Evolutionary conservation across 2,797 vertebrate species (phyloP), one percentile per base, ranked within the genome.

Genomic region (Carduelis carduelis): DNA sequence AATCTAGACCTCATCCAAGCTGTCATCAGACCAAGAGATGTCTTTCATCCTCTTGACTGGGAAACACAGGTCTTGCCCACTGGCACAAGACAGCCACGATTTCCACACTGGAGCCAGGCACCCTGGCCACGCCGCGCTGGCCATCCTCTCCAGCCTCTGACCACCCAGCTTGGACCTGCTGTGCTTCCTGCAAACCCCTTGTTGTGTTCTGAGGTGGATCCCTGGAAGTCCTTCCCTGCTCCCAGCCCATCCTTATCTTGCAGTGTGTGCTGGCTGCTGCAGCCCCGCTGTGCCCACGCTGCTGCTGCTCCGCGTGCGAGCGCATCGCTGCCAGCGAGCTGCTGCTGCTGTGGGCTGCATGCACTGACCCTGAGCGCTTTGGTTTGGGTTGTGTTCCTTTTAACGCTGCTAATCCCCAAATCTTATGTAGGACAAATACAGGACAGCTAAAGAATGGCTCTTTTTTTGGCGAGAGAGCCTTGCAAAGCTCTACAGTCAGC

Each of bases 341-440:
- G 85, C 78, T 2, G 32, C 52, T n/a, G 30, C 30, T 56, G 21
- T 41, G 22, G 14, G 14, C 74, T 0, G 4, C 63, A 93, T 66
- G 56, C 1, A 0, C 60, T 70, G 60, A 80, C 91, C 82, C 68
- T 80, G 59, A 78, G 28, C 24, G 4, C 19, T 59, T 55, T 32
- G 50, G 14, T 47, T 82, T 12, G 55, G 46, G 35, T 52, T 91
- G 35, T 83, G 72, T 22, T 90, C 59, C 68, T 72, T 89, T 75
- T 85, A 81, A 65, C 35, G 39, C 61, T 87, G 81, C 43, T 93
- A 94, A 94, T 96, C 90, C 66, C 82, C 77, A 63, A 72, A 89
- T 91, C 60, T 61, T 77, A 19, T 18, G 46, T 70, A 71, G 91
- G 83, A 75, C 2, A 0, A 82, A 79, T 28, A 46, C 28, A 60